A percentile compares a stretch with the other conserved stretches of the same genome.
These are phyloP conservation scores for Nothoprocta pentlandii DNA, from an alignment of 2,113 vertebrate species.

Conservation along the genomic window DNA sequence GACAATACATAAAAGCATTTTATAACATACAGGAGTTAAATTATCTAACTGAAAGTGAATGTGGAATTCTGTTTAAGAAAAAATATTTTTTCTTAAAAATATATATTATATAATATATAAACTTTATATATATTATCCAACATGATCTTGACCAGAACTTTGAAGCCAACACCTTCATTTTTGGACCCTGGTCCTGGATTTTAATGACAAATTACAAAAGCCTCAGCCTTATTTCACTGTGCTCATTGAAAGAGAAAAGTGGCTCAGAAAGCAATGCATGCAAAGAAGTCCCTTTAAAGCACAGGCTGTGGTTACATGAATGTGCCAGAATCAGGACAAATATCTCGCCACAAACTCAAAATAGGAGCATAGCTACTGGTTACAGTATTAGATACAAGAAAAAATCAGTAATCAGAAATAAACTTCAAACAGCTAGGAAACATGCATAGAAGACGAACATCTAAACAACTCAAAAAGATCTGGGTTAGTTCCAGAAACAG, in stretches of 20 bases:
- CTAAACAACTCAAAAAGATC: not conserved
- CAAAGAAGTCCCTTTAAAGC: not conserved
- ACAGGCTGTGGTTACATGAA: not conserved
- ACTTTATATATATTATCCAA: not conserved
- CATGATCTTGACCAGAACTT: not conserved
- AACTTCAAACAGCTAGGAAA: not conserved
- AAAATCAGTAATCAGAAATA: not conserved
- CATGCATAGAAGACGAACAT: not conserved
- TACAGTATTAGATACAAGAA: not conserved
- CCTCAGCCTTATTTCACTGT: not conserved
- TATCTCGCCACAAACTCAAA: not conserved
- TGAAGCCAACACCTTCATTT: not conserved
- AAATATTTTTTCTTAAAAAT: not conserved
- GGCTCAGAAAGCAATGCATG: not conserved
- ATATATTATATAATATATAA: too few relatives aligned
- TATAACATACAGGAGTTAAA: not conserved
- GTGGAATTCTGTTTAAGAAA: not conserved
- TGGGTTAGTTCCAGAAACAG: not conserved
- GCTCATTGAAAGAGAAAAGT: not conserved
- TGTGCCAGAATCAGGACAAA: not conserved
- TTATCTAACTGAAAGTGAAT: not conserved
- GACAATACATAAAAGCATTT: not conserved
- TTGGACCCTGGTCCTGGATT: not conserved
- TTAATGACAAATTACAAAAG: not conserved
- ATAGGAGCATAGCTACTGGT: not conserved